These are phyloP conservation scores for Bombus consobrinus DNA, from an alignment of 1,140 invertebrate species.

Conservation along the genomic window DNA sequence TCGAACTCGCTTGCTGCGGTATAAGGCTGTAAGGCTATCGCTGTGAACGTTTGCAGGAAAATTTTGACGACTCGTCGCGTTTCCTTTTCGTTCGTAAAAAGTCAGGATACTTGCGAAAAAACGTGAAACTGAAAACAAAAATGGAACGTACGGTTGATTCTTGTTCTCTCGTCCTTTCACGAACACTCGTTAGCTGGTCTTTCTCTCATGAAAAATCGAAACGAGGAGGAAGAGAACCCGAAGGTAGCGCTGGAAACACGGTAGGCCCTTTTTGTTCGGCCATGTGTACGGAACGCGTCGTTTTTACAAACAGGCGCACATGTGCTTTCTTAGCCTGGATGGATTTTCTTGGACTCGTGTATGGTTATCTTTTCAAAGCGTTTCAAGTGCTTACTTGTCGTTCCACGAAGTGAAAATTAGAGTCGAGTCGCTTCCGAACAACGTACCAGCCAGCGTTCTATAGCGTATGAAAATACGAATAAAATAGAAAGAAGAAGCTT, in stretches of 20 bases:
- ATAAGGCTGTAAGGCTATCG: neutral
- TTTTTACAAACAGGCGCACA: constrained; percentile 3
- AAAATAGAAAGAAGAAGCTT: neutral
- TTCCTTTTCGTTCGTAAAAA: neutral
- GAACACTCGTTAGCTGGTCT: neutral
- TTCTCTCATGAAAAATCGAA: neutral
- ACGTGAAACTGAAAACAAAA: neutral
- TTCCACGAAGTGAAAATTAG: constrained; percentile 3
- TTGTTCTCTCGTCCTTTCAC: neutral
- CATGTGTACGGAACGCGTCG: neutral
- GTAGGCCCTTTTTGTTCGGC: neutral
- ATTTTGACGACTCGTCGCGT: neutral
- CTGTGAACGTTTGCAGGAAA: neutral
- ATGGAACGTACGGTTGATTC: neutral
- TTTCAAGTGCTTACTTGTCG: neutral
- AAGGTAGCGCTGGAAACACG: neutral
- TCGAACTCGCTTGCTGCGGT: constrained; percentile 18
- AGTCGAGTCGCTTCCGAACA: neutral
- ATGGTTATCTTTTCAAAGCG: neutral
- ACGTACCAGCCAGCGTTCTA: neutral
- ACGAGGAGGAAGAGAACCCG: neutral
- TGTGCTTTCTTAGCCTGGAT: neutral
- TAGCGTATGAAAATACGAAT: neutral
- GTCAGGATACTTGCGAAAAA: neutral
- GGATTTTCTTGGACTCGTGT: neutral